phyloP scores from a whole-genome alignment of 1,140 invertebrate species.

The Melanaphis sacchari region DNA sequence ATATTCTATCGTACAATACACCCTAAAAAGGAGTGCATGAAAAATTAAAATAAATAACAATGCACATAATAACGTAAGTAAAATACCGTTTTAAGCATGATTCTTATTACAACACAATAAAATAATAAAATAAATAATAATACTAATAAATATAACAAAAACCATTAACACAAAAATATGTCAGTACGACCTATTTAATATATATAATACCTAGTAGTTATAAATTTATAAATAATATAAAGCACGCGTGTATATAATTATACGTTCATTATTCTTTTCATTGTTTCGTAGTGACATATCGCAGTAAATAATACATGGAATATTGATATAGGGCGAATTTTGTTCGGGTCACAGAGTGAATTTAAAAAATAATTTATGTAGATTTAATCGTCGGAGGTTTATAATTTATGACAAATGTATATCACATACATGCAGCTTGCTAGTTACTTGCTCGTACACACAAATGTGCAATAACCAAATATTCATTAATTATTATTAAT shows the following conservation, averaged over 20 bases:
- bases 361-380: conserved; percentile 39
- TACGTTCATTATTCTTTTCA: conserved; percentile 39
- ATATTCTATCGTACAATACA: neutral
- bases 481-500: neutral
- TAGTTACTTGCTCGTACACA: neutral
- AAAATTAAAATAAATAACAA: neutral
- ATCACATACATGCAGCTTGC: neutral
- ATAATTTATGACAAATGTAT: neutral
- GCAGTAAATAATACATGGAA: conserved; percentile 15
- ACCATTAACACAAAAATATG: conserved; percentile 6
- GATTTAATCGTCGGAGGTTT: neutral
- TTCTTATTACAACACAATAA: neutral
- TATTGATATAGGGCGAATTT: neutral
- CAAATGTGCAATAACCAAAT: neutral
- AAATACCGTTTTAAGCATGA: neutral
- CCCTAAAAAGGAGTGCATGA: neutral
- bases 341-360: neutral
- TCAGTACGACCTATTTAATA: neutral
- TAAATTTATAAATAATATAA: conserved; percentile 7
- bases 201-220: neutral
- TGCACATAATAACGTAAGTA: neutral
- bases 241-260: conserved; percentile 5
- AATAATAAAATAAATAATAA: neutral
- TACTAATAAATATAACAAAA: neutral
- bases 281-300: conserved; percentile 27